Evolutionary conservation across 1,140 invertebrate genomes (phyloP), one percentile per base, ranked within the genome.

Genomic region (Ceratitis capitata): DNA sequence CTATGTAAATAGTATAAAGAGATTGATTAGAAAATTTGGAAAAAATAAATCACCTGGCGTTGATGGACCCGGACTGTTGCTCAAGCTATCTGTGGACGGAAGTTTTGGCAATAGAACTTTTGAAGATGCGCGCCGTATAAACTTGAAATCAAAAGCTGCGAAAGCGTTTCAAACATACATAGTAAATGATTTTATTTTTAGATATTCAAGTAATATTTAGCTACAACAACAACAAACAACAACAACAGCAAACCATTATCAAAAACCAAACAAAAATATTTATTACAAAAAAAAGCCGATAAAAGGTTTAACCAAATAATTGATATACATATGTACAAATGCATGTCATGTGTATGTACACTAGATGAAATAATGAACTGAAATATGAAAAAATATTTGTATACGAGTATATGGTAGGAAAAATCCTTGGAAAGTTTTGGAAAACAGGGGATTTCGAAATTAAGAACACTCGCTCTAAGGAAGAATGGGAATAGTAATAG

Each of bases 11-110:
- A n/a, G 51, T 53, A 42, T 51, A 85, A 26, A 82, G 53, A 32
- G 26, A 82, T 42, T 42, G 26, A 35, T 3, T 58, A 85, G 7
- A 56, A 85, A 85, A 85, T 64, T 78, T 56, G n/a, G 53, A 86
- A 45, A 86, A 69, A 61, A n/a, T n/a, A n/a, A 29, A 74, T 86
- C 86, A 93, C 93, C 93, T 92, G 93, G 93, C 88, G 92, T 93
- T 88, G 92, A 91, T 87, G 93, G 92, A 89, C 92, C 91, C 86
- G 93, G 93, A 88, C 93, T 93, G 89, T 93, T 93, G 89, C 90
- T 93, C 86, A 93, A 90, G 87, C 93, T 93, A 88, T 93, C 93
- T 87, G 89, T 92, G 85, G 93, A 93, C 84, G 92, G 92, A 86
- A 93, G 90, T 92, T 93, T 93, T 85, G 92, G 92, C 87, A 93